Evolutionary conservation across 2,113 vertebrate species (phyloP), one percentile per base, ranked within the genome.

Genomic region (Pithys albifrons): DNA sequence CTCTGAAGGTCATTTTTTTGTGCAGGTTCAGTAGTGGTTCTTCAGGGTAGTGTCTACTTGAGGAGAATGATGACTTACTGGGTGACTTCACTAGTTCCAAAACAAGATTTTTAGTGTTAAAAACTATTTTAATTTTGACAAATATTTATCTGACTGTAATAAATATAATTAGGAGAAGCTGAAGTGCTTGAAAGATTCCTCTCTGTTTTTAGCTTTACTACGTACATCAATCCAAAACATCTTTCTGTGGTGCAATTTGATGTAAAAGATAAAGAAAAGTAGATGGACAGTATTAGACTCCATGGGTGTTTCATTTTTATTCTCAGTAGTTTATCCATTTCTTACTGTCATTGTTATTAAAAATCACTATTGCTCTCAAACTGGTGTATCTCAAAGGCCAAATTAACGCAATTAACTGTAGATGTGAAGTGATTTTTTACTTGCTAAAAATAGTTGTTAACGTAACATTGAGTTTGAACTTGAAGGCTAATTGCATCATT

Each of bases 361-460:
- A 95, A 81, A 51, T 10, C 33, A n/a, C 83, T 88, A 83, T 74
- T 96, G 39, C 55, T 85, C 95, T 96, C 2, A 0, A 88, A 83
- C 22, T 77, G 31, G 9, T 85, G 20, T 35, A 73, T 90, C 71
- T 93, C 61, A 20, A 89, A 93, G 59, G 85, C 66, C 27, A n/a
- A 89, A 96, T 91, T 96, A 94, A 55, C 54, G 72, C 71, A 86
- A 90, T 94, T 94, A 94, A 57, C 82, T 91, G 69, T 67, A 84
- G 72, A 74, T 77, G 57, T 80, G 59, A 89, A 94, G 49, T 88
- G 51, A 62, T 81, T 90, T 89, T 94, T 94, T 61, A 71, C 46
- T 80, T 80, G 20, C 88, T 95, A 94, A 95, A 96, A 95, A 91
- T 94, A 94, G 59, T 28, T 84, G 9, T 48, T 48, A 69, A 54